Conservation (phyloP, 2,888 invertebrate genomes). For the Myopa tessellatipennis region DNA sequence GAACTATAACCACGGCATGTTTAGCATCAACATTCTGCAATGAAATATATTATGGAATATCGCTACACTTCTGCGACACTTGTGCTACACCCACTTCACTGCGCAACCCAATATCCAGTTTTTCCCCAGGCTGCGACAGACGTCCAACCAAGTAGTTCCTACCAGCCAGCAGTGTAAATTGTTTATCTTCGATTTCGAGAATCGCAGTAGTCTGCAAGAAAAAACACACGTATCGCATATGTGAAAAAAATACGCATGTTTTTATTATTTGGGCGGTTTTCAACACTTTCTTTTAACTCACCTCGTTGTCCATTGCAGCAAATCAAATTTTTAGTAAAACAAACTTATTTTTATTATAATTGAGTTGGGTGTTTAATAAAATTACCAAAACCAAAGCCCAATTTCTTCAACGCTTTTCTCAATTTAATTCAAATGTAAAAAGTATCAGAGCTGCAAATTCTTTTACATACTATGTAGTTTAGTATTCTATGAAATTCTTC, state of each 20-base stretch:
- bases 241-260: too few relatives aligned
- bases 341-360: background rate
- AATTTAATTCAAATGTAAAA: too few relatives aligned
- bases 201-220: conserved; percentile 12
- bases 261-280: background rate
- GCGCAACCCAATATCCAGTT: conserved; percentile 23
- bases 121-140: background rate
- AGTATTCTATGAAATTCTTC: too few relatives aligned
- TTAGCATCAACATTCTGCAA: conserved; percentile 47
- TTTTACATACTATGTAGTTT: too few relatives aligned
- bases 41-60: background rate
- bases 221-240: too few relatives aligned
- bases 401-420: too few relatives aligned
- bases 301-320: background rate
- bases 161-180: conserved; percentile 2
- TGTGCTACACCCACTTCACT: conserved; percentile 14
- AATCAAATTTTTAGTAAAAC: background rate
- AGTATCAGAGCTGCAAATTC: too few relatives aligned
- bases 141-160: conserved; percentile 28
- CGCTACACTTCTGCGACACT: too few relatives aligned
- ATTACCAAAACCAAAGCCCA: too few relatives aligned
- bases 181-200: conserved; percentile 29
- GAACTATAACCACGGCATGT: conserved; percentile 49
- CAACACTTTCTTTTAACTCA: background rate
- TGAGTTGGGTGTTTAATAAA: too few relatives aligned